Conservation (phyloP, 2,888 invertebrate genomes). For the Nephrotoma flavescens region DNA sequence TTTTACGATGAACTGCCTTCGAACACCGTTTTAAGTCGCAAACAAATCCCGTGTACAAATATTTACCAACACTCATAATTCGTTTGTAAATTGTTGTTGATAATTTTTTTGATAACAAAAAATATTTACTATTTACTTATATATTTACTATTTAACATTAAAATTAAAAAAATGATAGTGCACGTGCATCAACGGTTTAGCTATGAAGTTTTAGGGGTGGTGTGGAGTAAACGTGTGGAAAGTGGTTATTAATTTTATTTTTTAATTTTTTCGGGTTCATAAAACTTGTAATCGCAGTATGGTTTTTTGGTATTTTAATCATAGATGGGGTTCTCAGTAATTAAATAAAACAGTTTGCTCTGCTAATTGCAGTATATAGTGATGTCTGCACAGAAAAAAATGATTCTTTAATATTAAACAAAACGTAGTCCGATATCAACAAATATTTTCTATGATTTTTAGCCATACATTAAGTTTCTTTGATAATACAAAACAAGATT, state of each 20-base stretch:
- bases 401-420: no score
- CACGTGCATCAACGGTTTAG: background rate
- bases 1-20: background rate
- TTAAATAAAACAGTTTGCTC: background rate
- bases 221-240: background rate
- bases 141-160: background rate
- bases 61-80: background rate
- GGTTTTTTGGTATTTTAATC: background rate
- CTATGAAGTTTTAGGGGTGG: background rate
- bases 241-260: background rate
- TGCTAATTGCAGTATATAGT: no score
- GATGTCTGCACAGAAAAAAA: no score
- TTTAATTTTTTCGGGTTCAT: background rate
- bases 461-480: no score
- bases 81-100: background rate
- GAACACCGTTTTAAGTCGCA: background rate
- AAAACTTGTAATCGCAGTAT: background rate
- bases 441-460: no score
- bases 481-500: no score
- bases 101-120: background rate
- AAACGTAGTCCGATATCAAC: no score
- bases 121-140: background rate
- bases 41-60: background rate
- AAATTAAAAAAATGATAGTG: background rate
- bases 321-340: background rate